These are phyloP conservation scores for Platyscapa corneri DNA, from an alignment of 1,140 invertebrate genomes.

Conservation along the genomic window DNA sequence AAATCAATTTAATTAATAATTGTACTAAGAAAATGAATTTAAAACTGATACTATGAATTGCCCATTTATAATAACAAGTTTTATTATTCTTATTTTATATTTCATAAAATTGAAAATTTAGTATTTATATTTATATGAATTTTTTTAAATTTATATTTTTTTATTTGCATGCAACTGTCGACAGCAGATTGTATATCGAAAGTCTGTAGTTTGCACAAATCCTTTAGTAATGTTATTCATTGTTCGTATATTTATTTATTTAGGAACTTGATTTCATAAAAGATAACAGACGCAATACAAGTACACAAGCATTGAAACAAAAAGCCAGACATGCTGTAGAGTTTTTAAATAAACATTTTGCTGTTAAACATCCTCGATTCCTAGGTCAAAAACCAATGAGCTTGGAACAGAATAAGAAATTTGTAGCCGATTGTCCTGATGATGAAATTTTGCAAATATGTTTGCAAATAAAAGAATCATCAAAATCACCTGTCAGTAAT, in stretches of 20 bases:
- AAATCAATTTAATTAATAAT: no score
- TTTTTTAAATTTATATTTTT: no score
- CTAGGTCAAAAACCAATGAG: conserved; percentile 68
- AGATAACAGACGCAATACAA: conserved; percentile 58
- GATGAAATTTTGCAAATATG: conserved; percentile 72
- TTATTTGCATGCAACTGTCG: no score
- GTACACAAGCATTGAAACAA: conserved; percentile 52
- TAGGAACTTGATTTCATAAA: conserved; percentile 72
- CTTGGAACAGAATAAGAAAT: conserved; percentile 64
- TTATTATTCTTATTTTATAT: no score
- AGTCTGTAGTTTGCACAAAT: no score
- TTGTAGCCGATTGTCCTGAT: conserved; percentile 65
- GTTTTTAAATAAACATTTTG: conserved; percentile 68
- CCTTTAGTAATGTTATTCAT: not conserved
- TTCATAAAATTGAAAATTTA: no score
- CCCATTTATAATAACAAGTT: no score
- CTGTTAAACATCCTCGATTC: conserved; percentile 65
- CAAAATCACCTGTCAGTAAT: conserved; percentile 61
- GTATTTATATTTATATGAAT: no score
- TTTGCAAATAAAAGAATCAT: conserved; percentile 62
- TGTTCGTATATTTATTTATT: conserved; percentile 41
- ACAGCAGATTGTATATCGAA: no score
- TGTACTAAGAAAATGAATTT: no score
- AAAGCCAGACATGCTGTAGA: conserved; percentile 65
- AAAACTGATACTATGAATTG: no score